Base-by-base conservation (phyloP, 2,113 vertebrate genomes). In the Semicossyphus pulcher region DNA sequence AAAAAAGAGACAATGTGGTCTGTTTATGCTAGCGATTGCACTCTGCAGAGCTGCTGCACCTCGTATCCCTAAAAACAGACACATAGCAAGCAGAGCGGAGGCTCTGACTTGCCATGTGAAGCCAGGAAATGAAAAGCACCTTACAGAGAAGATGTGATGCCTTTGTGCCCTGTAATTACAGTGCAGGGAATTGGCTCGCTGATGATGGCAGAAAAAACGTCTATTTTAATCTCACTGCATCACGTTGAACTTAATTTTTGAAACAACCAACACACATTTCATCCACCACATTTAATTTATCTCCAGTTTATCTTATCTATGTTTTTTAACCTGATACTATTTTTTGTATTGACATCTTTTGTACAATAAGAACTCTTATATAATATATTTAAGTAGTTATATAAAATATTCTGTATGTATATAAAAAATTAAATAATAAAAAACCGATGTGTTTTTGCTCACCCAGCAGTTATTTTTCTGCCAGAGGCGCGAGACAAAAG, bases 41-140 rank as follows among this genome's bases (percentile, higher is more conserved):
- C n/a, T n/a, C n/a, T n/a, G n/a, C n/a, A n/a, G n/a, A n/a, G n/a
- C n/a, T n/a, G n/a, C n/a, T n/a, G n/a, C 37, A 28, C 41, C 15
- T 28, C 49, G 12, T 44, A 21, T 39, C 34, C 42, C 41, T 12
- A 28, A 20, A 53, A 69, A 23, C 41, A 54, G 65, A 47, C 14
- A 39, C 14, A 18, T 6, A 16, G 37, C 15, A 48, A 68, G 72
- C 32, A 16, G 23, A 25, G 23, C 10, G 23, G 59, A 41, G 36
- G 29, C n/a, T 31, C 37, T 51, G 63, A 70, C 49, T 47, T 14
- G 71, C 26, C 1, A 2, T 3, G 15, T 31, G 4, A 28, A 72
- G 56, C 36, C 72, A 72, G 65, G 64, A 75, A 75, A 88, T 48
- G 32, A 80, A 85, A 72, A 49, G 72, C 57, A 28, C 36, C 20